phyloP scores from a whole-genome alignment of 2,113 vertebrate species.

The Phocoena sinus region DNA sequence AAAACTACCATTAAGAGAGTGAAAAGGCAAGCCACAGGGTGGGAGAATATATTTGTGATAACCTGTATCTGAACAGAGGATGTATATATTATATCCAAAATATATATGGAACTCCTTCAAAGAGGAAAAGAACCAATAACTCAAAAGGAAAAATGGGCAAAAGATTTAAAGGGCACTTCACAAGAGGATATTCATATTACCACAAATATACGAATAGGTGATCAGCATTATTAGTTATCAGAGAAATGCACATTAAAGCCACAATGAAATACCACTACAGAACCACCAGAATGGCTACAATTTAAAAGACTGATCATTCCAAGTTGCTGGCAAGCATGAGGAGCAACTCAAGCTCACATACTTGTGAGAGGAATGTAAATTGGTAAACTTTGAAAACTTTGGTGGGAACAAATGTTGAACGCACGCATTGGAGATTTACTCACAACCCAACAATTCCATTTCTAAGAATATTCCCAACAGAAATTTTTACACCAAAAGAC shows the following conservation, averaged over 20 bases:
- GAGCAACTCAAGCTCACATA: background rate
- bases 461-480: constrained; percentile 2
- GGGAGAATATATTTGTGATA: background rate
- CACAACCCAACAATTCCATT: background rate
- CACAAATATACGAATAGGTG: background rate
- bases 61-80: background rate
- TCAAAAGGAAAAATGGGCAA: background rate
- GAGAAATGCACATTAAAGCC: background rate
- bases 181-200: background rate
- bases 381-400: constrained; percentile 15
- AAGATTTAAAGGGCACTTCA: background rate
- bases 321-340: background rate
- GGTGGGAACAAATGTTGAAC: background rate
- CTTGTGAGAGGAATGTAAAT: background rate
- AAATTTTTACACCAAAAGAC: background rate
- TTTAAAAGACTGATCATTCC: background rate
- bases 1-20: background rate
- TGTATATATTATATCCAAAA: background rate
- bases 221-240: background rate
- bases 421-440: background rate
- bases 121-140: background rate
- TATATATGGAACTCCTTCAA: background rate
- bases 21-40: background rate
- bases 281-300: background rate
- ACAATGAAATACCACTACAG: background rate